Evolutionary conservation across 2,888 invertebrate genomes (phyloP).

Genomic region (Monochamus alternatus): DNA sequence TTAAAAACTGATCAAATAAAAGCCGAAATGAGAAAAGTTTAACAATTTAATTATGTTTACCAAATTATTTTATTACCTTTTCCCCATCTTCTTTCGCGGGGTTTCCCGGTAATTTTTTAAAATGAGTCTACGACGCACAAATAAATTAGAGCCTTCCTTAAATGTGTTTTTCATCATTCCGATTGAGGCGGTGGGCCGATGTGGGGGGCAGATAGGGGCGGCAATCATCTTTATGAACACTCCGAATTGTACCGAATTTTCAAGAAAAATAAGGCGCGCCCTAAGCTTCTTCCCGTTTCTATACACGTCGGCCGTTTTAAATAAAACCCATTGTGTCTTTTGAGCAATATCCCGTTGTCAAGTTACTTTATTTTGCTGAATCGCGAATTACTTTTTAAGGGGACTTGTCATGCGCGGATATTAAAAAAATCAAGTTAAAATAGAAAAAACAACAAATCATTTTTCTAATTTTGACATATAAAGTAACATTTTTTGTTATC

Average conservation of each 20-base stretch:
- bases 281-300: no score
- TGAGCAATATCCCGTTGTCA: no score
- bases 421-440: no score
- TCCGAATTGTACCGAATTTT: background rate
- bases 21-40: constrained; percentile 29
- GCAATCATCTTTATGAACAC: background rate
- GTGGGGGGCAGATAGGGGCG: background rate
- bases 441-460: no score
- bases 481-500: no score
- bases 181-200: background rate
- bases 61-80: constrained; percentile 32
- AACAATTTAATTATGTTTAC: constrained; percentile 36
- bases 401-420: no score
- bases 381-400: no score
- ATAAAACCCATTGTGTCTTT: no score
- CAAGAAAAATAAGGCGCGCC: background rate
- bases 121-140: background rate
- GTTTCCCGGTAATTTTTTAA: no score
- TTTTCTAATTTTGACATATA: no score
- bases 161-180: background rate
- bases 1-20: constrained; percentile 29
- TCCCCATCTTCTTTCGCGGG: constrained; percentile 19
- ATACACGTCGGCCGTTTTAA: no score
- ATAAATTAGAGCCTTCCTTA: constrained; percentile 16
- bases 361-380: no score